phyloP scores from a whole-genome alignment of 2,888 invertebrate genomes.

The Chirona hameri region DNA sequence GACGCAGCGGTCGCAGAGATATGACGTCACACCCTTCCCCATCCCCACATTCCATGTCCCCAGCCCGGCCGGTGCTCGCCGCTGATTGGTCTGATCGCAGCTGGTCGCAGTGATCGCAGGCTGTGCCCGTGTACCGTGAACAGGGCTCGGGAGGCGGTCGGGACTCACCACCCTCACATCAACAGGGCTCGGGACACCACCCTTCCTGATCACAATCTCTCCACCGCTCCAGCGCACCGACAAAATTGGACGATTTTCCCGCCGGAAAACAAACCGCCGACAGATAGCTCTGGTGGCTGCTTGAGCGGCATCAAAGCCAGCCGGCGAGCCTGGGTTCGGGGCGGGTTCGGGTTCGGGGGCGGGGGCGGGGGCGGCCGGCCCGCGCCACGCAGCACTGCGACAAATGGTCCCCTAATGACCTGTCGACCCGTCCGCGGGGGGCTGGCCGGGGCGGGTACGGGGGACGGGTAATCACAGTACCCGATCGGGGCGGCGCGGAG shows the following conservation, averaged over 20 bases:
- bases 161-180: too few species aligned
- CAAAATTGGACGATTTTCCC: neutral
- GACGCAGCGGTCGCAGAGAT: too few species aligned
- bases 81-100: too few species aligned
- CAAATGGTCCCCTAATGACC: slow-evolving; percentile 12
- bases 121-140: too few species aligned
- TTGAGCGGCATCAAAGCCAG: neutral
- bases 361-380: neutral
- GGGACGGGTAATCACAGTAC: neutral
- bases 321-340: neutral
- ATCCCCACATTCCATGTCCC: too few species aligned
- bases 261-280: neutral
- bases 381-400: neutral
- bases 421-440: neutral
- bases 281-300: neutral
- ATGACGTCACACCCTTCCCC: too few species aligned
- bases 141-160: too few species aligned
- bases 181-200: neutral
- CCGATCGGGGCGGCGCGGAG: neutral
- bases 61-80: too few species aligned
- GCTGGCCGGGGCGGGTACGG: neutral
- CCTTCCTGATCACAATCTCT: neutral
- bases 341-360: neutral
- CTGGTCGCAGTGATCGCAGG: too few species aligned
- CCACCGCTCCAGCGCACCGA: neutral